Percentiles rank a stretch among this genome's conserved stretches.
phyloP scores from a whole-genome alignment of 2,113 vertebrate genomes.

The Arothron firmamentum region DNA sequence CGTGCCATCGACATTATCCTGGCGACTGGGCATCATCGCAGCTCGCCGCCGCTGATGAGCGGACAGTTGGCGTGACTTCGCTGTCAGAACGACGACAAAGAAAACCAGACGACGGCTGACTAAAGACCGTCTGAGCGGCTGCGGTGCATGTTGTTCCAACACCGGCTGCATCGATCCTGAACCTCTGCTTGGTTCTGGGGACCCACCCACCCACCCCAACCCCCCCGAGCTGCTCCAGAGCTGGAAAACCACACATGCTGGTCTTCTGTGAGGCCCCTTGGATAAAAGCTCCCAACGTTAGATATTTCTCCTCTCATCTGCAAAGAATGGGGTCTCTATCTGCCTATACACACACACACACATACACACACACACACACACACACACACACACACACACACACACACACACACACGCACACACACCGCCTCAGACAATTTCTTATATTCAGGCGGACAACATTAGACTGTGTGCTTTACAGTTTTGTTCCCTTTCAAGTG shows the following conservation, averaged over 20 bases:
- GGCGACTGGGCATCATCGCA: slow-evolving; percentile 1
- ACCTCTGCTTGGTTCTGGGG: not conserved
- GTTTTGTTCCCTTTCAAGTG: slow-evolving; percentile 44
- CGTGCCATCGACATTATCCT: not conserved
- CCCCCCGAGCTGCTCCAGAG: no score
- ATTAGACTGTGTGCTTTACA: not conserved
- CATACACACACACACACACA: not conserved
- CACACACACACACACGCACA: not conserved
- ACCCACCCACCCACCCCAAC: no score
- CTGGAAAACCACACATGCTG: not conserved
- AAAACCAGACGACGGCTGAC: not conserved
- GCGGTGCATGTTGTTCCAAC: not conserved
- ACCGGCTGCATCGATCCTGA: not conserved
- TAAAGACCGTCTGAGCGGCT: not conserved
- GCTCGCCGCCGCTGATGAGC: slow-evolving; percentile 1
- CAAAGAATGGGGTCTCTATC: slow-evolving; percentile 16
- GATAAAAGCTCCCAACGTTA: slow-evolving; percentile 12
- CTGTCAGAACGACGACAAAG: not conserved
- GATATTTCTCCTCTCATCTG: slow-evolving; percentile 21
- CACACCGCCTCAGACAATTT: not conserved
- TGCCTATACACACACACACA: not conserved
- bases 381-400: not conserved
- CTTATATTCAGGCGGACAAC: not conserved
- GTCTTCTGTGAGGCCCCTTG: not conserved
- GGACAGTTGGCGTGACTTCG: slow-evolving; percentile 5